phyloP scores from a whole-genome alignment of 1,140 invertebrate genomes.

The Ctenoplectra terminalis region DNA sequence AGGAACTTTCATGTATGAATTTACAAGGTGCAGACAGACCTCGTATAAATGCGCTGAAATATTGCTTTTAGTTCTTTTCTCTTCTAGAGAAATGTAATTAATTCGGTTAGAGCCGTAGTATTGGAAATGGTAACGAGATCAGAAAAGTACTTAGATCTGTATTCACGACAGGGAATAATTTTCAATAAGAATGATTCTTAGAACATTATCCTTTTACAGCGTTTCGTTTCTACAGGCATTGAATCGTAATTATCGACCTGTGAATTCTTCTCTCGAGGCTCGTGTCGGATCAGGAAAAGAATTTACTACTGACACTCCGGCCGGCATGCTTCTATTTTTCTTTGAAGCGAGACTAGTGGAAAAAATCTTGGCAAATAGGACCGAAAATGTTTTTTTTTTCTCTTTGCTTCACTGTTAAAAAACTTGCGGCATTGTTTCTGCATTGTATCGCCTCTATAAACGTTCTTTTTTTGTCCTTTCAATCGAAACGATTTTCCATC shows the following conservation, averaged over 20 bases:
- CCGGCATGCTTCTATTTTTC: slow-evolving; percentile 38
- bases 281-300: slow-evolving; percentile 26
- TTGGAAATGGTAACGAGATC: no score
- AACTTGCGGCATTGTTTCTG: slow-evolving; percentile 47
- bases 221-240: background rate
- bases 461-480: slow-evolving; percentile 13
- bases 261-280: slow-evolving; percentile 10
- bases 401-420: background rate
- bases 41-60: no score
- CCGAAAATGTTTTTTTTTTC: slow-evolving; percentile 25
- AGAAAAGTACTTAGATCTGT: no score
- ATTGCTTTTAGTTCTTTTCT: no score
- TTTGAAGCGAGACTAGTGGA: slow-evolving; percentile 9
- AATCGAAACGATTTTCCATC: slow-evolving; percentile 23
- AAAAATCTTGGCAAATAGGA: slow-evolving; percentile 30
- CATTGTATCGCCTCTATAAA: slow-evolving; percentile 34
- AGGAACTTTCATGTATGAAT: background rate
- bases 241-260: slow-evolving; percentile 28
- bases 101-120: no score
- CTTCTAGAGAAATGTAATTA: background rate
- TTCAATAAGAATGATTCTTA: background rate
- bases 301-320: slow-evolving; percentile 40
- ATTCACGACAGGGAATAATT: background rate
- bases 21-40: no score
- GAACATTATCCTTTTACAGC: background rate